A percentile compares a stretch with the other conserved stretches of the same genome.
Evolutionary conservation across 2,888 invertebrate species (phyloP).

Genomic region (Geotrupes spiniger): DNA sequence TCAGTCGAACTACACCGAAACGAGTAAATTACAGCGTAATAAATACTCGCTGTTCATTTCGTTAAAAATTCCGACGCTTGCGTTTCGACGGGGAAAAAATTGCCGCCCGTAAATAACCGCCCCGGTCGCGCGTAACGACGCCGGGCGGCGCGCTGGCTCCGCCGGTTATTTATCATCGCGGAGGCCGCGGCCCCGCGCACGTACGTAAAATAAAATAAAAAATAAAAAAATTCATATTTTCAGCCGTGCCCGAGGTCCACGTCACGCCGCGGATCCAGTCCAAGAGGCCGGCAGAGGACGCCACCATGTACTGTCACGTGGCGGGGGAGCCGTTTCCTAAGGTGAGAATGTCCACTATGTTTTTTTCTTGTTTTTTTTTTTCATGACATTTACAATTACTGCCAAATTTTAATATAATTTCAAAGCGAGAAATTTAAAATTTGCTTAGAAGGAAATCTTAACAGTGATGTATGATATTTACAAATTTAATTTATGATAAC

Average conservation of each 20-base stretch:
- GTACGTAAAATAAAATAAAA: slow-evolving; percentile 3
- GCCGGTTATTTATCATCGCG: slow-evolving; percentile 1
- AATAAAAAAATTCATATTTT: too few species aligned
- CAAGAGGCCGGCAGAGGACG: slow-evolving; percentile 63
- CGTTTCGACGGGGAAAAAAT: not conserved
- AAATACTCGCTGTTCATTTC: not conserved
- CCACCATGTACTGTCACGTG: slow-evolving; percentile 70
- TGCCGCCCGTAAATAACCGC: not conserved
- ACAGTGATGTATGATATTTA: too few species aligned
- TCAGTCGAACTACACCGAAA: too few species aligned
- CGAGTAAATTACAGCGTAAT: too few species aligned
- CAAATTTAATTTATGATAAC: too few species aligned
- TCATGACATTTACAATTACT: too few species aligned
- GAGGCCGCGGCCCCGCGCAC: not conserved
- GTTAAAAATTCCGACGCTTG: not conserved
- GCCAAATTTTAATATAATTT: not conserved
- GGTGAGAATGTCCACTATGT: slow-evolving; percentile 42
- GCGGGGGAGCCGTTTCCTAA: slow-evolving; percentile 70
- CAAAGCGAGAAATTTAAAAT: not conserved
- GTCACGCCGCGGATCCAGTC: slow-evolving; percentile 69
- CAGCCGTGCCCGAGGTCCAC: slow-evolving; percentile 70
- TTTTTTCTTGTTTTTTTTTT: too few species aligned
- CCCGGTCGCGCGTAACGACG: not conserved
- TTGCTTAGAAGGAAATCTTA: too few species aligned
- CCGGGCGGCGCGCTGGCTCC: not conserved